Percentiles rank a stretch among this genome's conserved stretches.
These are phyloP conservation scores for Agelas oroides DNA, from an alignment of 37 sponge, comb jelly and placozoan genomes.

Conservation along the genomic window DNA sequence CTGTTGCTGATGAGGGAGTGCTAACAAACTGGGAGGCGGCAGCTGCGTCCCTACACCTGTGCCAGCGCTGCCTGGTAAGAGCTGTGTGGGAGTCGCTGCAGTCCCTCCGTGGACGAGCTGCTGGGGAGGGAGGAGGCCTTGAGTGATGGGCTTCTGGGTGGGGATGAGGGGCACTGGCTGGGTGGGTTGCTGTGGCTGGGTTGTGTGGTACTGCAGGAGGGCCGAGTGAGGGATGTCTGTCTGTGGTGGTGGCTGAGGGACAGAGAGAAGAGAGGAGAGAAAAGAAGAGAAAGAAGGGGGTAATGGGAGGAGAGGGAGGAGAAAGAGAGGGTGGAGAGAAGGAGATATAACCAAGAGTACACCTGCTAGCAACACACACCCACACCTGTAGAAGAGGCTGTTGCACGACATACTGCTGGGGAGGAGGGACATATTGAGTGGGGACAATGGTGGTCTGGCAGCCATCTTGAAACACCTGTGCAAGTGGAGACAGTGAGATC, in stretches of 20 bases:
- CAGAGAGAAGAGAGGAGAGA: too few species aligned
- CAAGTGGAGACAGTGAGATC: not conserved
- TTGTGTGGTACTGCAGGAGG: not conserved
- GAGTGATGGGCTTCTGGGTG: not conserved
- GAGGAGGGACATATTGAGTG: slow-evolving; percentile 45
- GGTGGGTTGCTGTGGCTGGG: not conserved
- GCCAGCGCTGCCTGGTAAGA: too few species aligned
- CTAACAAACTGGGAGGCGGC: too few species aligned
- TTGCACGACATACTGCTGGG: not conserved
- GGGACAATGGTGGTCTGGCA: slow-evolving; percentile 43
- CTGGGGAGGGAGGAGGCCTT: not conserved
- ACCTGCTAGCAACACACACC: not conserved
- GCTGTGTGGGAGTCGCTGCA: too few species aligned
- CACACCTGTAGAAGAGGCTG: slow-evolving; percentile 4
- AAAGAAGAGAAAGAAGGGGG: too few species aligned
- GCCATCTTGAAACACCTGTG: slow-evolving; percentile 41
- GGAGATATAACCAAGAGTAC: not conserved
- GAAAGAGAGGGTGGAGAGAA: not conserved
- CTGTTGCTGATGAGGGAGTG: too few species aligned
- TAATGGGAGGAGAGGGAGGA: too few species aligned
- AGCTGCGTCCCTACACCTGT: too few species aligned
- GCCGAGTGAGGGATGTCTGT: not conserved
- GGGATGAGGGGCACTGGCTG: not conserved
- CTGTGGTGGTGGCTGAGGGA: slow-evolving; percentile 4
- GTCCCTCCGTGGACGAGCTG: not conserved